A percentile compares a stretch with the other conserved stretches of the same genome.
Evolutionary conservation across 2,888 invertebrate genomes (phyloP).

Genomic region (Aquatica leii): DNA sequence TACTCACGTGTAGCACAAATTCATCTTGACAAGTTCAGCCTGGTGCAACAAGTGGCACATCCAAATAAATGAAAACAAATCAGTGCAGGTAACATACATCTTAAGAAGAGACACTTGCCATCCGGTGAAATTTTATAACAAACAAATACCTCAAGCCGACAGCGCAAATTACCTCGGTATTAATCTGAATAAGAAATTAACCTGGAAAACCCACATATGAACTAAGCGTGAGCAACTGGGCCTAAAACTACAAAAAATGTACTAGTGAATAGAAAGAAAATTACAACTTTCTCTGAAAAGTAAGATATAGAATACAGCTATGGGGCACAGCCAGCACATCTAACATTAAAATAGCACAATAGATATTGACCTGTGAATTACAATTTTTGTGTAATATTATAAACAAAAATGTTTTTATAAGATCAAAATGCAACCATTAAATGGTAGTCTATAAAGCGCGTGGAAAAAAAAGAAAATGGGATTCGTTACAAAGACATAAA

Average conservation of each 20-base stretch:
- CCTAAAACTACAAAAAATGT: constrained; percentile 8
- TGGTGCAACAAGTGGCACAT: not conserved
- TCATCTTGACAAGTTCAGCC: too few relatives aligned
- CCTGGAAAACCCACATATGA: constrained; percentile 3
- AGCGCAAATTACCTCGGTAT: constrained; percentile 4
- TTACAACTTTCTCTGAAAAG: not conserved
- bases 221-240: constrained; percentile 4
- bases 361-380: too few relatives aligned
- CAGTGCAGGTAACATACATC: constrained; percentile 7
- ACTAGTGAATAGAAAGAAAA: not conserved
- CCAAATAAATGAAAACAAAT: not conserved
- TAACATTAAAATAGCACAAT: not conserved
- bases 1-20: not conserved
- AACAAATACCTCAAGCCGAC: constrained; percentile 1
- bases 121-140: not conserved
- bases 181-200: not conserved
- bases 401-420: too few relatives aligned
- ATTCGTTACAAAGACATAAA: too few relatives aligned
- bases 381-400: too few relatives aligned
- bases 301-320: not conserved
- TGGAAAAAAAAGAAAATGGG: too few relatives aligned
- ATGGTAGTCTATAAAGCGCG: too few relatives aligned
- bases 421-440: too few relatives aligned
- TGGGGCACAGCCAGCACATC: not conserved
- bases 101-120: not conserved